phyloP scores from a whole-genome alignment of 2,797 vertebrate genomes.

The Nothura maculosa region DNA sequence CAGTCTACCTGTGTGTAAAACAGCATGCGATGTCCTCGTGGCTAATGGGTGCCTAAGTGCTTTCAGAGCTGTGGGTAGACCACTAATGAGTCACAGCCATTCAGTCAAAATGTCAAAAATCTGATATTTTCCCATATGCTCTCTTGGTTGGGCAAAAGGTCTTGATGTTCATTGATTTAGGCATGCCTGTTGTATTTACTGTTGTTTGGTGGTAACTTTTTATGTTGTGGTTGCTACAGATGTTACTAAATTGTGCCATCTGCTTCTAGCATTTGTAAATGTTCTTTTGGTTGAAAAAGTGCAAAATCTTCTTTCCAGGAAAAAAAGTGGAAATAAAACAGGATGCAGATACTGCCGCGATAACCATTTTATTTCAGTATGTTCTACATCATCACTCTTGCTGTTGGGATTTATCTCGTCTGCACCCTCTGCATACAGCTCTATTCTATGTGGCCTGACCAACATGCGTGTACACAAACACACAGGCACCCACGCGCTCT shows the following conservation, averaged over 20 bases:
- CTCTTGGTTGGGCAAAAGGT: neutral
- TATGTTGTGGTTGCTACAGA: constrained; percentile 23
- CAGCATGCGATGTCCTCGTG: neutral
- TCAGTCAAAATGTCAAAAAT: constrained; percentile 5
- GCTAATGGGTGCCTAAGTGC: constrained; percentile 9
- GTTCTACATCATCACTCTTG: constrained; percentile 16
- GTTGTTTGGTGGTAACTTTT: neutral
- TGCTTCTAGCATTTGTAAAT: constrained; percentile 16
- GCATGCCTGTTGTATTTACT: constrained; percentile 17
- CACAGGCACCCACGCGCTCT: constrained; percentile 14
- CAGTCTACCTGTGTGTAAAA: neutral
- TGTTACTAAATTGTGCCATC: neutral
- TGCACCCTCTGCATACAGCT: neutral
- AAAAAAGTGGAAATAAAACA: neutral
- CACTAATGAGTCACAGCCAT: constrained; percentile 38
- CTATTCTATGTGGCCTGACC: neutral
- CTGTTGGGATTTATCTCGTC: neutral
- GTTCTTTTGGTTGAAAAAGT: neutral
- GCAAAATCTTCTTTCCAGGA: constrained; percentile 29
- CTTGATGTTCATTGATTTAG: constrained; percentile 10
- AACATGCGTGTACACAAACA: constrained; percentile 36
- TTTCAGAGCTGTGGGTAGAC: constrained; percentile 41
- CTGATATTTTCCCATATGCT: constrained; percentile 22
- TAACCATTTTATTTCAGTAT: neutral
- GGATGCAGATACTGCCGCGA: neutral